Evolutionary conservation across 2,113 vertebrate genomes (phyloP).

Genomic region (Melanerpes formicivorus): DNA sequence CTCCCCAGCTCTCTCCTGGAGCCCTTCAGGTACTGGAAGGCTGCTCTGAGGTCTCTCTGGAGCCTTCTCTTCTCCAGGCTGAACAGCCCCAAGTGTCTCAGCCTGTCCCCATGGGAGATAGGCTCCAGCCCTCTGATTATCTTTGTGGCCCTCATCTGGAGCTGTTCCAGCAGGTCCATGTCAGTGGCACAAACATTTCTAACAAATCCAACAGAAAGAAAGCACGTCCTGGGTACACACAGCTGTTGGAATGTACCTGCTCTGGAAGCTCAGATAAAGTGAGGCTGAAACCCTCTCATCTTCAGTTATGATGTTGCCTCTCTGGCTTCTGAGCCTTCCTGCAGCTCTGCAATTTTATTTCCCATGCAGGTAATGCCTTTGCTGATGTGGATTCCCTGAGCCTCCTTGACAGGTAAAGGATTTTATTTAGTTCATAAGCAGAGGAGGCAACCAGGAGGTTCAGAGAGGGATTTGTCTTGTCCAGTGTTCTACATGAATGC

Average conservation of each 20-base stretch:
- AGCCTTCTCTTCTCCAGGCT: too few relatives aligned
- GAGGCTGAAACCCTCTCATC: background rate
- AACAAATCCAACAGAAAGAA: background rate
- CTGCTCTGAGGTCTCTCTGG: too few relatives aligned
- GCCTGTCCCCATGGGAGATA: too few relatives aligned
- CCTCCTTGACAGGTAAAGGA: background rate
- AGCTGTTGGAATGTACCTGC: background rate
- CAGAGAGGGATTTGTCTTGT: background rate
- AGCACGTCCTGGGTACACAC: background rate
- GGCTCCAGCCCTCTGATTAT: too few relatives aligned
- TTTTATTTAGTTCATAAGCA: background rate
- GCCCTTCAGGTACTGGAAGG: too few relatives aligned
- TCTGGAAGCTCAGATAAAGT: background rate
- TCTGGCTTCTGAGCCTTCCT: background rate
- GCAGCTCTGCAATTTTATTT: background rate
- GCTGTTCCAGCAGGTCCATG: too few relatives aligned
- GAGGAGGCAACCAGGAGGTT: background rate
- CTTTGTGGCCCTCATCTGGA: too few relatives aligned
- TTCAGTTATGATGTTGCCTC: background rate
- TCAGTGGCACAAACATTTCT: background rate
- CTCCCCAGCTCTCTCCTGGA: too few relatives aligned
- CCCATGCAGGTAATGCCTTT: background rate
- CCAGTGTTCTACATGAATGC: accelerated
- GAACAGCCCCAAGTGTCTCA: too few relatives aligned
- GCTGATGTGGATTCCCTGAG: background rate